Evolutionary conservation across 2,113 vertebrate species (phyloP).

Genomic region (Cheirogaleus medius): DNA sequence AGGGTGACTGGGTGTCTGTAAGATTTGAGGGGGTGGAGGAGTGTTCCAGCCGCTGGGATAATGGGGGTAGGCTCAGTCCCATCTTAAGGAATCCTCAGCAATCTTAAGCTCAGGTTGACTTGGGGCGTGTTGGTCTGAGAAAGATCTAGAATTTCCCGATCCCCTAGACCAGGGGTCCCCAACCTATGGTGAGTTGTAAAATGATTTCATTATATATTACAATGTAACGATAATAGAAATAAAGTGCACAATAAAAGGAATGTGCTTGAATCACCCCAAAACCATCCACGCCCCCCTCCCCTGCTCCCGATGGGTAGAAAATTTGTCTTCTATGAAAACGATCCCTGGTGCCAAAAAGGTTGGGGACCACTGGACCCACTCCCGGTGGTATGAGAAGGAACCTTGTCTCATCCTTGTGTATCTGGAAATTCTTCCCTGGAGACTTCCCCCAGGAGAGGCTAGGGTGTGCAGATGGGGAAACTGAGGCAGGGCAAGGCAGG

Average conservation of each 20-base stretch:
- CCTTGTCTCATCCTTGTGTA: not conserved
- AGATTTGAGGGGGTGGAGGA: not conserved
- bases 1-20: not conserved
- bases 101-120: no score
- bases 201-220: no score
- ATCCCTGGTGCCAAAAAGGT: no score
- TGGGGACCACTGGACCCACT: no score
- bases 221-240: no score
- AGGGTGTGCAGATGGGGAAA: not conserved
- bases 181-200: no score
- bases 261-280: no score
- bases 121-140: not conserved
- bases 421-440: not conserved
- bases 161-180: not conserved
- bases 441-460: not conserved
- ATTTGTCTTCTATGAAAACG: no score
- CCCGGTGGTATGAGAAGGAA: not conserved
- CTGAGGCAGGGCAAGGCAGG: not conserved
- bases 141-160: not conserved
- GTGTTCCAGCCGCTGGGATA: not conserved
- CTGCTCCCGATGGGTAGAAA: no score
- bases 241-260: no score
- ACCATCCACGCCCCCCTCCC: no score
- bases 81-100: not conserved
- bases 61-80: not conserved